Percentiles rank a stretch among this genome's conserved stretches.
Evolutionary conservation across 2,888 invertebrate genomes (phyloP).

Genomic region (Ernsta delagoae): DNA sequence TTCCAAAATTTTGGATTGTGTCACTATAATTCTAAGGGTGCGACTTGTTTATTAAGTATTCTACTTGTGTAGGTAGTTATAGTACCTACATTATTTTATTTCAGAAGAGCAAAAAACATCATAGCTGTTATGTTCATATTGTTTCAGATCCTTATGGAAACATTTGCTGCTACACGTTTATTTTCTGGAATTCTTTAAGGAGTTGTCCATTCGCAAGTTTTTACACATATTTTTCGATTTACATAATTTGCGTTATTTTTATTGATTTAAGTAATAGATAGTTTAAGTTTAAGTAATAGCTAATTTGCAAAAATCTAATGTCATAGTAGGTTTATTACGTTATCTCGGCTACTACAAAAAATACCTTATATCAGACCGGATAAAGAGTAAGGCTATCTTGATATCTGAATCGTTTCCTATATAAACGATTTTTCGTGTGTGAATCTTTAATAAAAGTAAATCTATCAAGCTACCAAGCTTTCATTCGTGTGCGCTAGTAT

Average conservation of each 20-base stretch:
- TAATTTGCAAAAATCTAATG: background rate
- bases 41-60: too few species aligned
- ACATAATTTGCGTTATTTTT: too few species aligned
- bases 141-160: constrained; percentile 17
- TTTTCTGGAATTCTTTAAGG: constrained; percentile 6
- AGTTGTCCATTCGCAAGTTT: background rate
- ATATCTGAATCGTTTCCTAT: constrained; percentile 17
- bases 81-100: too few species aligned
- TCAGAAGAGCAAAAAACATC: too few species aligned
- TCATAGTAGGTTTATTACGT: background rate
- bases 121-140: constrained; percentile 6
- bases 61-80: too few species aligned
- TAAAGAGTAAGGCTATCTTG: constrained; percentile 19
- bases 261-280: too few species aligned
- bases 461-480: background rate
- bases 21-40: too few species aligned
- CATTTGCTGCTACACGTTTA: constrained; percentile 10
- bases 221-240: background rate
- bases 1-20: too few species aligned
- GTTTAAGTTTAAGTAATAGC: too few species aligned
- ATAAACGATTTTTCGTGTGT: constrained; percentile 19
- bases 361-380: background rate
- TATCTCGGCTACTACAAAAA: background rate
- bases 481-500: background rate
- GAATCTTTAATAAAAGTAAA: constrained; percentile 22